Base-by-base conservation (phyloP, 2,113 vertebrate genomes). In the Lutjanus erythropterus region DNA sequence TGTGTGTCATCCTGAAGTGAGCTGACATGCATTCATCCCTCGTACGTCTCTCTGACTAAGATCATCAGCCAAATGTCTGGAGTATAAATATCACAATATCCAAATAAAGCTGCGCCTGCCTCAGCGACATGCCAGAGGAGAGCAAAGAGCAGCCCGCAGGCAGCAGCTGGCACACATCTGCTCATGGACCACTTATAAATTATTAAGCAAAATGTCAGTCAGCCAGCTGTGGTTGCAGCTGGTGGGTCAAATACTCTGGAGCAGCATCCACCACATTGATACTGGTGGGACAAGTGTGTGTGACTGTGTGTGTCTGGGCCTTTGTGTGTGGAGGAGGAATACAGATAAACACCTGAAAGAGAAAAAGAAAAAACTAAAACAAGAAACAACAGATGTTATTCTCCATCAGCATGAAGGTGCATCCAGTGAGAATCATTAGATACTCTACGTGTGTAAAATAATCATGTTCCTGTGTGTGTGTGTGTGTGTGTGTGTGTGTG, bases 81-180 rank as follows among this genome's bases (percentile, higher is more conserved):
- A 60, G 44, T 70, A 59, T 74, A 74, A 80, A 80, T 78, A 75
- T 52, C 64, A 78, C 33, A 42, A 58, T 37, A 68, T 62, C 71
- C 62, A 64, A 82, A 82, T 59, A 59, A 72, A 85, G 78, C 25
- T 2, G 7, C 0, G 50, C 15, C 41, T 55, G 64, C 61, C 14
- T 52, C 16, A 9, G 44, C 47, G 47, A 27, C 59, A 31, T 1
- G 21, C 72, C 61, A 59, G 71, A 55, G 61, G 59, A 81, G 68
- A 49, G 41, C 8, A 25, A 56, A 58, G 44, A 73, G 69, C 49
- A 25, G 61, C 71, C 76, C 65, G 0, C 39, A 72, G 78, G 88
- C 85, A 78, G 78, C 87, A 86, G 78, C 85, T 82, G 87, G 71
- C 71, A 31, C 78, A 86, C 88, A 90, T 88, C 86, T 89, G 90